Percentiles rank a stretch among this genome's conserved stretches.
Conservation (phyloP, 2,797 vertebrate genomes). For the Trachops cirrhosus region DNA sequence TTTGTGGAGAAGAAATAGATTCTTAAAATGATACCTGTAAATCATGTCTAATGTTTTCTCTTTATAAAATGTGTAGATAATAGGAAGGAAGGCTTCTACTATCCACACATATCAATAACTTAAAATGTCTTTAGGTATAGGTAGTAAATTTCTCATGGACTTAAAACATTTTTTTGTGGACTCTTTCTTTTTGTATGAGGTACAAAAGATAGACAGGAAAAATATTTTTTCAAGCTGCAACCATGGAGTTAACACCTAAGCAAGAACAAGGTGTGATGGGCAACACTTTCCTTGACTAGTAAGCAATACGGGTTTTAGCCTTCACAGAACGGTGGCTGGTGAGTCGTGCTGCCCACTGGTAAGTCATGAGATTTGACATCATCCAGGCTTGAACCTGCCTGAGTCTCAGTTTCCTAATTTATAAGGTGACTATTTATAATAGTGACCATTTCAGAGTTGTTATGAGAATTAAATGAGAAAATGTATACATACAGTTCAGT, state of each 20-base stretch:
- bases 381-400: neutral
- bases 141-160: neutral
- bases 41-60: neutral
- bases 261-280: neutral
- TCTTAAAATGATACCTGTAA: constrained; percentile 54
- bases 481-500: neutral
- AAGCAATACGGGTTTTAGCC: neutral
- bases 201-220: neutral
- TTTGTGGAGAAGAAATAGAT: constrained; percentile 47
- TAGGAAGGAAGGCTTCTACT: neutral
- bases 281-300: neutral
- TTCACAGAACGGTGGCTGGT: neutral
- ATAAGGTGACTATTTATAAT: neutral
- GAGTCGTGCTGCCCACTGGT: neutral
- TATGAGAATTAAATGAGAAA: constrained; percentile 6
- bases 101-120: constrained; percentile 28
- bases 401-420: neutral
- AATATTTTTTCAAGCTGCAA: neutral
- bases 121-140: constrained; percentile 19
- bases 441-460: neutral
- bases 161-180: neutral
- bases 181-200: neutral
- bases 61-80: neutral
- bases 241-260: neutral
- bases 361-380: neutral